Conservation (phyloP, 2,113 vertebrate genomes). For the Alectura lathami region DNA sequence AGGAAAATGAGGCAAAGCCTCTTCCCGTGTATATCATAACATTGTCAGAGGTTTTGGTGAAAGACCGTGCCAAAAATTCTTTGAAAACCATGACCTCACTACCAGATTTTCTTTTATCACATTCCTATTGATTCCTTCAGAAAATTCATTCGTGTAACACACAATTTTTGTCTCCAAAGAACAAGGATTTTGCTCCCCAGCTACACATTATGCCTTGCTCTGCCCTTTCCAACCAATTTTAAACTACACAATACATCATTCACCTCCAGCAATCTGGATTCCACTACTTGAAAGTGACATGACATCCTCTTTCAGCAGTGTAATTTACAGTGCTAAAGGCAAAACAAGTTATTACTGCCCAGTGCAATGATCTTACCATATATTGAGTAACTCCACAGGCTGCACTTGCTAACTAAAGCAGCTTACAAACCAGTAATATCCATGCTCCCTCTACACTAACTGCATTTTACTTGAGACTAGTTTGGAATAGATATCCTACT, state of each 20-base stretch:
- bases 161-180: not conserved
- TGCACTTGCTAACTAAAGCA: not conserved
- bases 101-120: not conserved
- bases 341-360: conserved; percentile 4
- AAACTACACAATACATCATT: not conserved
- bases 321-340: conserved; percentile 44
- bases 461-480: not conserved
- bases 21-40: not conserved
- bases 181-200: not conserved
- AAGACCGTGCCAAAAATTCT: not conserved
- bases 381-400: not conserved
- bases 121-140: not conserved
- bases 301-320: conserved; percentile 2
- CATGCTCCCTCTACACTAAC: not conserved
- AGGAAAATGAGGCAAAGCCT: not conserved
- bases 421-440: not conserved
- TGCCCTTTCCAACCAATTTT: not conserved
- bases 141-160: not conserved
- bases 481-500: not conserved
- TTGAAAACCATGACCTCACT: not conserved
- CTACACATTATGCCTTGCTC: not conserved
- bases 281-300: conserved; percentile 28
- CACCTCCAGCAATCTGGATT: conserved; percentile 18
- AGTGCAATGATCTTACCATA: not conserved
- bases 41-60: not conserved